Conservation (phyloP, 2,888 invertebrate genomes). For the Herminia tarsipennalis region DNA sequence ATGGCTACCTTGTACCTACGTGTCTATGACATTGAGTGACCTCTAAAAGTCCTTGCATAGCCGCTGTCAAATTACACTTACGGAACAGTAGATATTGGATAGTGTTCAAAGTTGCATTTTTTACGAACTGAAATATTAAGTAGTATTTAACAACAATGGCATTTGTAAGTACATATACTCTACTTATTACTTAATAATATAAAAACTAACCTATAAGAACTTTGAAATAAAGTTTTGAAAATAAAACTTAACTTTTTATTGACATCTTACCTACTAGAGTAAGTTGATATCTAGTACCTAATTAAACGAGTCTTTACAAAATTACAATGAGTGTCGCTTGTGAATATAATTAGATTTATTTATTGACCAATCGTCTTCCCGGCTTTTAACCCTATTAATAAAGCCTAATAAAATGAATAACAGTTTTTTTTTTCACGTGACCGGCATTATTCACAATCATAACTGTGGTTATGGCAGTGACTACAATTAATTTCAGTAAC, state of each 20-base stretch:
- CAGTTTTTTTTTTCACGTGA: not conserved
- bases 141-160: constrained; percentile 46
- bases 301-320: not conserved
- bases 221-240: not conserved
- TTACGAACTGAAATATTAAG: not conserved
- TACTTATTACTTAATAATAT: not conserved
- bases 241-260: not conserved
- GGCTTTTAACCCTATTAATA: not conserved
- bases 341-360: not conserved
- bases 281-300: not conserved
- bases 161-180: constrained; percentile 57
- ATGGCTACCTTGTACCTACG: constrained; percentile 42
- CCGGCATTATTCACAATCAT: too few species aligned
- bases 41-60: constrained; percentile 65
- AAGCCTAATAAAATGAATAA: not conserved
- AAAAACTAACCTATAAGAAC: constrained; percentile 1
- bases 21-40: constrained; percentile 76
- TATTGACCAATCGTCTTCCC: not conserved
- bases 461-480: too few species aligned
- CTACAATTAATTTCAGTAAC: too few species aligned
- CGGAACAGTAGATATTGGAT: constrained; percentile 16
- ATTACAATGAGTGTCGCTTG: not conserved
- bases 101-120: constrained; percentile 11
- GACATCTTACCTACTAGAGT: not conserved
- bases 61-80: constrained; percentile 62